phyloP scores from a whole-genome alignment of 2,113 vertebrate genomes.

The Accipiter cooperii region DNA sequence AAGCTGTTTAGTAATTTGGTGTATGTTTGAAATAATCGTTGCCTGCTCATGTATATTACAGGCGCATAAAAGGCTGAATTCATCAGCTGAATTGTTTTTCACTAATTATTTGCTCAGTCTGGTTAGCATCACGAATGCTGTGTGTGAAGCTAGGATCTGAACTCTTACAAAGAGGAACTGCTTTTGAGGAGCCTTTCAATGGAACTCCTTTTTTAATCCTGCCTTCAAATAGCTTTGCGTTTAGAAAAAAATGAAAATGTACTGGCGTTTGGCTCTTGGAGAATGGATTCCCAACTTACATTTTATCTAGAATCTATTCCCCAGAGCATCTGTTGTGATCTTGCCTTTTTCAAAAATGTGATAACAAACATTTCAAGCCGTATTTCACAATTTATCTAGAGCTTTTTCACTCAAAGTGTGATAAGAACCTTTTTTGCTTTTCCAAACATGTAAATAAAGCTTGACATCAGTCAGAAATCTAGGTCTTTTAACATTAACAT shows the following conservation, averaged over 20 bases:
- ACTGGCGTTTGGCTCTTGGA: not conserved
- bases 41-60: not conserved
- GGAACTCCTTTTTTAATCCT: not conserved
- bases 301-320: conserved; percentile 42
- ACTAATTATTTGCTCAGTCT: not conserved
- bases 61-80: not conserved
- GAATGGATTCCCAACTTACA: conserved; percentile 22
- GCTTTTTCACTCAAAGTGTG: conserved; percentile 27
- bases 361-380: conserved; percentile 35
- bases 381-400: conserved; percentile 47
- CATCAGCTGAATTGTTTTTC: not conserved
- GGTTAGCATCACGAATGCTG: not conserved
- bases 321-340: conserved; percentile 40
- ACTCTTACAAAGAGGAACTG: not conserved
- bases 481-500: conserved; percentile 51
- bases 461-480: conserved; percentile 50
- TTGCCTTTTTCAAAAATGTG: conserved; percentile 30
- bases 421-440: conserved; percentile 30
- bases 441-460: conserved; percentile 46
- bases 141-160: not conserved
- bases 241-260: not conserved
- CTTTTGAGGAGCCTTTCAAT: not conserved
- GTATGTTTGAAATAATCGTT: not conserved
- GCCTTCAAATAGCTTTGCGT: not conserved
- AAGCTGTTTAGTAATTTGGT: not conserved